These are phyloP conservation scores for Rafetus swinhoei DNA, from an alignment of 2,113 vertebrate species.

Conservation along the genomic window DNA sequence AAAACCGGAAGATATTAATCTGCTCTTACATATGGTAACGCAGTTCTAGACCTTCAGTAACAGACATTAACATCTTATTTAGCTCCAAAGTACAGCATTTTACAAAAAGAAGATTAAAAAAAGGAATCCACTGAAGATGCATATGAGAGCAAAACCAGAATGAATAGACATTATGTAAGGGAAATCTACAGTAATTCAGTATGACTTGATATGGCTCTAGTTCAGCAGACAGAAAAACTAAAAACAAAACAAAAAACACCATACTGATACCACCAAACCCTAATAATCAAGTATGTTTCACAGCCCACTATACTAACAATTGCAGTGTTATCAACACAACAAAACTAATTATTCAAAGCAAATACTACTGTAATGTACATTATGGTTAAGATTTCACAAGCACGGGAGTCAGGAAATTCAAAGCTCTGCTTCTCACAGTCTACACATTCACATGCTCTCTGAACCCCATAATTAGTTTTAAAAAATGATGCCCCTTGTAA, in stretches of 20 bases:
- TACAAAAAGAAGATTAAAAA: background rate
- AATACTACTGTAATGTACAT: background rate
- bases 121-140: background rate
- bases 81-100: background rate
- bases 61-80: background rate
- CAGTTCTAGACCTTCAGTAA: background rate
- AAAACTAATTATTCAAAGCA: background rate
- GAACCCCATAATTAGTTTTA: background rate
- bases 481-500: background rate
- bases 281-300: background rate
- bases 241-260: background rate
- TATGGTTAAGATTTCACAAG: background rate
- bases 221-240: background rate
- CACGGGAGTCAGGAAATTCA: background rate
- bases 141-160: background rate
- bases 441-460: no score
- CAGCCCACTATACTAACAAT: background rate
- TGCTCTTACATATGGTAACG: background rate
- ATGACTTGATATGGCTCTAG: background rate
- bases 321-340: background rate
- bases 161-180: background rate
- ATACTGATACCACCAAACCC: background rate
- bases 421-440: background rate
- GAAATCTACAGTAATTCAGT: background rate
- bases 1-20: background rate